Base-by-base conservation (phyloP, 1,140 invertebrate species). In the Antheraea pernyi region DNA sequence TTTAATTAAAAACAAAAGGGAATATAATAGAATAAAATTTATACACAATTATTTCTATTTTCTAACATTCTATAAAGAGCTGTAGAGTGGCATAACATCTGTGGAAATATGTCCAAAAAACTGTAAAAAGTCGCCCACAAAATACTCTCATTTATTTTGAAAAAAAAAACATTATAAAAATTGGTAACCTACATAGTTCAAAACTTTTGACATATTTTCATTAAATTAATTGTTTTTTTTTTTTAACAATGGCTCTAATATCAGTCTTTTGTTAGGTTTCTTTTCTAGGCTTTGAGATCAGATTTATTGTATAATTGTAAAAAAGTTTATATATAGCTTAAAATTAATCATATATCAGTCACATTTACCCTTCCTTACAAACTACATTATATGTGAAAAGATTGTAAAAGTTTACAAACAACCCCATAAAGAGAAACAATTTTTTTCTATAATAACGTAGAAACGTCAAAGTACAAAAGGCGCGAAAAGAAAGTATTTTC, bases 261-360 rank as follows among this genome's bases (percentile, higher is more conserved):
- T 53, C 46, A 53, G 46, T 53, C 46, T 53, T 53, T 53, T 53
- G 46, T 0, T 53, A 53, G 46, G 16, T 53, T 53, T 53, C 16
- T n/a, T n/a, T 53, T 53, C 46, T 53, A 53, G 46, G 11, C 46
- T 53, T n/a, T 53, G 46, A 53, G 46, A 53, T 53, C 46, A 53
- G 16, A 53, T 2, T 53, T 53, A 16, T 11, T 53, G 16, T 53
- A 53, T 53, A 53, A 16, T 10, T 53, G 46, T 53, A 53, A 53
- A 53, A 53, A 53, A 53, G 46, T 53, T 53, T 16, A 53, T 53
- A 53, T 53, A 53, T 53, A 53, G 46, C 46, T 53, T 53, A 53
- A 53, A 53, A 7, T 53, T 53, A 53, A 53, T 53, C 46, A 53
- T 53, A 16, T 53, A 10, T 53, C 46, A 53, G 46, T 53, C 46